Evolutionary conservation across 2,888 invertebrate genomes (phyloP).

Genomic region (Aphodius granarius): DNA sequence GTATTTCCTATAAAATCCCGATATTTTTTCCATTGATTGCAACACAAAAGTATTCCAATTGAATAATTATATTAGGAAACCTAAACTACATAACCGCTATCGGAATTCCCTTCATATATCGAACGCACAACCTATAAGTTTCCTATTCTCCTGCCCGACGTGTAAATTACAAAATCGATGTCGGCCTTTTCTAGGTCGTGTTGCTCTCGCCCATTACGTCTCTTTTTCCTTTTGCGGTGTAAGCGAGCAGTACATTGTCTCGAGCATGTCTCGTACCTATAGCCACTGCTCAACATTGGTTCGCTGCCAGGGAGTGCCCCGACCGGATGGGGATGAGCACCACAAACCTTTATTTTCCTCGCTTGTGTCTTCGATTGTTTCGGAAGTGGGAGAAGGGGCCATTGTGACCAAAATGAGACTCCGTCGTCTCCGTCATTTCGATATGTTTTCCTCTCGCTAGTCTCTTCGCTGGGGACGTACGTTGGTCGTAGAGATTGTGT

Average conservation of each 20-base stretch:
- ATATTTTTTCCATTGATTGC: no score
- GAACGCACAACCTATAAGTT: neutral
- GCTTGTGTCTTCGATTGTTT: neutral
- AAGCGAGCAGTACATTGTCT: neutral
- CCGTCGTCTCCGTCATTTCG: neutral
- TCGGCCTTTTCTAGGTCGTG: neutral
- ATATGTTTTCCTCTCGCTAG: neutral
- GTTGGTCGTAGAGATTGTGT: neutral
- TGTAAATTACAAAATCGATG: neutral
- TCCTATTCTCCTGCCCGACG: neutral
- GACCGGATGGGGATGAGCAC: neutral
- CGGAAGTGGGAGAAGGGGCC: neutral
- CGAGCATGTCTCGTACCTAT: neutral
- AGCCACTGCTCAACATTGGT: neutral
- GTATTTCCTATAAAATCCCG: no score
- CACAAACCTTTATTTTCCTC: neutral
- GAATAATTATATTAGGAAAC: no score
- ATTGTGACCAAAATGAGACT: neutral
- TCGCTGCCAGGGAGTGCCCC: no score
- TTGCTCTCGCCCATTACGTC: neutral
- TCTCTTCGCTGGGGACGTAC: neutral
- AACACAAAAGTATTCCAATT: no score
- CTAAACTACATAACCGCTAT: no score
- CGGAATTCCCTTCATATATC: no score
- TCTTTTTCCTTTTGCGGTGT: neutral